Conservation (phyloP, 2,113 vertebrate species). For the Protobothrops mucrosquamatus region DNA sequence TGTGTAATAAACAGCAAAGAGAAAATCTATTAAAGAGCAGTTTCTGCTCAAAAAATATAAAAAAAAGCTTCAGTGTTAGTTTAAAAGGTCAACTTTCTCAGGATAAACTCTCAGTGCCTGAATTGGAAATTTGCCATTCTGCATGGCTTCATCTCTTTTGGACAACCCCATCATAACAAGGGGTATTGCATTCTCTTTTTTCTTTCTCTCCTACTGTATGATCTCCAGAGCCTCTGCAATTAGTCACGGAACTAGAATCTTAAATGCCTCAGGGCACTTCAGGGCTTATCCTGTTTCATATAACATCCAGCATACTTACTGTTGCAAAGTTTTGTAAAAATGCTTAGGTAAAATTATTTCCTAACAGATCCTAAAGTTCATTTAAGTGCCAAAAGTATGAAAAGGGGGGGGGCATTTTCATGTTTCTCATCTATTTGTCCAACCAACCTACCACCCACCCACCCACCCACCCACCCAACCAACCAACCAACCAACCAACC, state of each 20-base stretch:
- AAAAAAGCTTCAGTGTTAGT: slow-evolving; percentile 21
- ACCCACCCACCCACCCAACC: background rate
- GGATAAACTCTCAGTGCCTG: background rate
- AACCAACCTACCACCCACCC: background rate
- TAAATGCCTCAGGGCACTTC: background rate
- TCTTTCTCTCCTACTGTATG: background rate
- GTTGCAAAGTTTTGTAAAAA: background rate
- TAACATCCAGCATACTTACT: background rate
- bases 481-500: too few species aligned
- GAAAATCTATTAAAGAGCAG: slow-evolving; percentile 59
- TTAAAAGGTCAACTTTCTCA: slow-evolving; percentile 53
- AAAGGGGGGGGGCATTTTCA: background rate
- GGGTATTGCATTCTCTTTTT: slow-evolving; percentile 15
- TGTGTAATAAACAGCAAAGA: slow-evolving; percentile 56
- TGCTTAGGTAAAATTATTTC: background rate
- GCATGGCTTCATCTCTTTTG: slow-evolving; percentile 15
- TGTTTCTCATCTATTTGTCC: background rate
- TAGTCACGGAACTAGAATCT: slow-evolving; percentile 1
- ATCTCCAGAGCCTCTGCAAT: slow-evolving; percentile 24
- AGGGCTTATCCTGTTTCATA: background rate
- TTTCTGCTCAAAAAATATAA: slow-evolving; percentile 40
- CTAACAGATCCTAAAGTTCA: background rate
- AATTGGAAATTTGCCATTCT: slow-evolving; percentile 47
- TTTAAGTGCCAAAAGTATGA: background rate
- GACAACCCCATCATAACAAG: background rate